Evolutionary conservation across 2,797 vertebrate species (phyloP).

Genomic region (Chaetophractus vellerosus): DNA sequence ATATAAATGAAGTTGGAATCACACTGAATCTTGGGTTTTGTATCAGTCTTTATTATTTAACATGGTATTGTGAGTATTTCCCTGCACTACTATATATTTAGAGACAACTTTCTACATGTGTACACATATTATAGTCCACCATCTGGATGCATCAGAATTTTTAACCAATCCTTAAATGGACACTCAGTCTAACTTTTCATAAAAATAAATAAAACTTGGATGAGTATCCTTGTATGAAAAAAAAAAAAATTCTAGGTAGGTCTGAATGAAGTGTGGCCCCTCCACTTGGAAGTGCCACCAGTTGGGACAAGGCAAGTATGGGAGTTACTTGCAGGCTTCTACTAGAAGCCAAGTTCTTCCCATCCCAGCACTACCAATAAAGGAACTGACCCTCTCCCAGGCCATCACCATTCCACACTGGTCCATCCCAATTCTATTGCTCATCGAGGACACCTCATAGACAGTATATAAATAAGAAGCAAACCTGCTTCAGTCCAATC

Average conservation of each 20-base stretch:
- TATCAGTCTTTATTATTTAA: constrained; percentile 4
- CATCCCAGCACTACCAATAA: background rate
- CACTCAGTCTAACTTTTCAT: background rate
- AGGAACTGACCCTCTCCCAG: background rate
- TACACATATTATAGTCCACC: background rate
- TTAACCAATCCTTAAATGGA: background rate
- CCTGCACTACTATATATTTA: background rate
- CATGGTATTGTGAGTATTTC: background rate
- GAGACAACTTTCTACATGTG: constrained; percentile 20
- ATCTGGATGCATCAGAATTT: background rate
- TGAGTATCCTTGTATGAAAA: background rate
- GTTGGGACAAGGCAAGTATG: fast-evolving
- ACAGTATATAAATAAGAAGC: background rate
- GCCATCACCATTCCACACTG: background rate
- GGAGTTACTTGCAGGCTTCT: background rate
- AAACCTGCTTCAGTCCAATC: background rate
- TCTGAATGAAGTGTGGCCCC: background rate
- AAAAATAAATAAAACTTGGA: constrained; percentile 7
- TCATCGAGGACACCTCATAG: background rate
- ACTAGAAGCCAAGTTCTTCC: background rate
- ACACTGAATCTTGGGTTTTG: background rate
- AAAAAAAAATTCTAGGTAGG: background rate
- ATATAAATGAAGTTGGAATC: background rate
- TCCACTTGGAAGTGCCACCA: background rate
- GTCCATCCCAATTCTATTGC: background rate